Base-by-base conservation (phyloP, 2,113 vertebrate species). In the Hiodon alosoides region DNA sequence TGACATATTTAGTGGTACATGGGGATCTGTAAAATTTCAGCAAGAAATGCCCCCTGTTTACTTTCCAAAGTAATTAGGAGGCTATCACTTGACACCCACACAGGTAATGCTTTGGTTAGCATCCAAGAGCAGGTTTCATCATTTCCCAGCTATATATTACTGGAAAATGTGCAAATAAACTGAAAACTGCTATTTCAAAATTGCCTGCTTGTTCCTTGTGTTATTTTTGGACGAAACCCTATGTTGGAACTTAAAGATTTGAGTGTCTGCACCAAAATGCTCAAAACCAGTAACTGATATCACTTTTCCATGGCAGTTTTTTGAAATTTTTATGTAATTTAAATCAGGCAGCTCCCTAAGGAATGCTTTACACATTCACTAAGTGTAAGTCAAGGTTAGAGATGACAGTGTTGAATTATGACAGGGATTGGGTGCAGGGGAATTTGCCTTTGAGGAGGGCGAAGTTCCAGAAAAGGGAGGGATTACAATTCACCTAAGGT, bases 361-460 rank as follows among this genome's bases (percentile, higher is more conserved):
- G 90, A 90, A 88, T 87, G 84, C 84, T 91, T 91, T 88, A 91
- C 89, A 89, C 81, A 80, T 90, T 91, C 87, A 90, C 85, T 88
- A 84, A 84, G 84, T 89, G 87, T 90, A 87, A 79, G 85, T 90
- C 87, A 89, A 92, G 87, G 90, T 90, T 87, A 86, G 87, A 88
- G 86, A 91, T 88, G 87, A 90, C 89, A 86, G 81, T 81, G 66
- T 83, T 89, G 89, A 91, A 87, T 90, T 90, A 90, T 89, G 80
- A 83, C 73, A 77, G 79, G 81, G 81, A 88, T 87, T 87, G 83
- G 87, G 82, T 88, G 78, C 82, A 68, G 52, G 86, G 82, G 87
- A 87, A 80, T 87, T 84, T 60, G 14, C 51, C 66, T 71, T 72
- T 75, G n/a, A 78, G 72, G 66, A 51, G 48, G 67, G 73, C n/a